Evolutionary conservation across 2,797 vertebrate genomes (phyloP).

Genomic region (Cyclura pinguis): DNA sequence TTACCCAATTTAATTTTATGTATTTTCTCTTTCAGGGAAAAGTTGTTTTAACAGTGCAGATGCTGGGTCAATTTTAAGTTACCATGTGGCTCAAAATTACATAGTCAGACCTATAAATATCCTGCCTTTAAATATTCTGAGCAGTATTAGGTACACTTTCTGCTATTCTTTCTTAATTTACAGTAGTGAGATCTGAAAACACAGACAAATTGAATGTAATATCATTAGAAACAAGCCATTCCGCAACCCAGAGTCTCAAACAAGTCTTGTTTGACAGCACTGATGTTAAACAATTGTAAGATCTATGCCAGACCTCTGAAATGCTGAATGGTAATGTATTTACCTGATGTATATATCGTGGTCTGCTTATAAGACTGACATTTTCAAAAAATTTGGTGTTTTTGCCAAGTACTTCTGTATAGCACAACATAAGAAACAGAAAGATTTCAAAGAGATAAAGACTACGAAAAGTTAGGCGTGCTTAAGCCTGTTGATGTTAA

Average conservation of each 20-base stretch:
- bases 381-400: neutral
- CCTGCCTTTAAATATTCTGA: neutral
- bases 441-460: neutral
- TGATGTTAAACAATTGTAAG: neutral
- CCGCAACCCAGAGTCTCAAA: neutral
- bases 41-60: constrained; percentile 29
- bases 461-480: neutral
- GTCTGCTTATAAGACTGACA: neutral
- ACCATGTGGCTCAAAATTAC: neutral
- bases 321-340: neutral
- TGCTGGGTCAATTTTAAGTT: neutral
- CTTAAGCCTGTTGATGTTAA: neutral
- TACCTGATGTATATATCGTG: neutral
- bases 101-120: neutral
- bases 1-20: neutral
- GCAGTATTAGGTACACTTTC: neutral
- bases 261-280: neutral
- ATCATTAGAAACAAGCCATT: neutral
- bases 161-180: accelerated
- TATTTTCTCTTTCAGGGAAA: neutral
- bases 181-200: neutral
- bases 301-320: neutral
- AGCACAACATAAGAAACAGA: neutral
- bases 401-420: neutral
- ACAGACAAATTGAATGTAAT: neutral